Evolutionary conservation across 23 tunicate genomes (phyloP), one percentile per base, ranked within the genome.

Genomic region (Clavelina lepadiformis): DNA sequence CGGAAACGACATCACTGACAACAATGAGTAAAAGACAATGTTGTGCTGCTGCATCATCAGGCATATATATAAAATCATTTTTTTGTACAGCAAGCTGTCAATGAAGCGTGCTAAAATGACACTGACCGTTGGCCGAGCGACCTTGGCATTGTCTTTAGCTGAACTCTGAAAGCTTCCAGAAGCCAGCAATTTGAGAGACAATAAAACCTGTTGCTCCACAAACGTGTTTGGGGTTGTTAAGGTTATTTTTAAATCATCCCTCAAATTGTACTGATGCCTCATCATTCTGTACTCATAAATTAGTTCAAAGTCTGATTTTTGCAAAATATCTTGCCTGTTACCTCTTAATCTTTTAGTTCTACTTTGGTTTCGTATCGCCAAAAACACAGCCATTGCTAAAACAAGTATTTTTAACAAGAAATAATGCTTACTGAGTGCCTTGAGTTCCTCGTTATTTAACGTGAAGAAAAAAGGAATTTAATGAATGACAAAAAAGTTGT

Each of bases 111-210:
- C 32, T 32, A 66, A 32, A 26, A 66, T 36, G 2, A 31, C 56
- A 30, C 74, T 68, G 44, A 68, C 74, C 2, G 74, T 47, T 51
- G 74, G 38, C 32, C 52, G 62, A 20, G 74, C 51, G 33, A 68
- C 74, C 28, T 68, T 68, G 22, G 5, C 23, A 28, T 68, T 68
- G 74, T 68, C 74, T 23, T 68, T 68, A 28, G 74, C 44, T 28
- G 74, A 68, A 68, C 52, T 68, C 52, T 68, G 74, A 26, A 60
- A 60, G 29, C 66, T 60, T 15, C 66, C 66, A 60, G 66, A 60
- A 22, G 66, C 66, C 8, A 60, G 38, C 15, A 6, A 8, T 32
- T 60, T 60, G 46, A 60, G 66, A 8, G 20, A 52, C 5, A 52
- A 20, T 52, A 52, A 52, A 52, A 52, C 58, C 24, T 52, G 58